Conservation (phyloP, 1,140 invertebrate species). For the Zaprionus tsacasi region DNA sequence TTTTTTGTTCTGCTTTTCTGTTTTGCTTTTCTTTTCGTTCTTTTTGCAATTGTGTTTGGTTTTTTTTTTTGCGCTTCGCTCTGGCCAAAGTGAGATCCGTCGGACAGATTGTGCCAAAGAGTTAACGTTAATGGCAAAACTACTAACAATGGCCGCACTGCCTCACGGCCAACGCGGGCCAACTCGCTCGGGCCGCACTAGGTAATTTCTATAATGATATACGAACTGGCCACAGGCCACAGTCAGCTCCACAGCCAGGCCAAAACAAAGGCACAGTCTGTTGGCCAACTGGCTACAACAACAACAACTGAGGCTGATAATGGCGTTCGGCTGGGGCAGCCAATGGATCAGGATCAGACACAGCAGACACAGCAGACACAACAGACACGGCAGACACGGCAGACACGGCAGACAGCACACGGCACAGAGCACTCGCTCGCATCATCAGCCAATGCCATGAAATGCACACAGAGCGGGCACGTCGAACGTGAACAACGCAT, state of each 20-base stretch:
- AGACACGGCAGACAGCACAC: slow-evolving; percentile 20
- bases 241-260: slow-evolving; percentile 31
- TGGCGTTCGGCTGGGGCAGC: slow-evolving; percentile 37
- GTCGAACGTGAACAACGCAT: slow-evolving; percentile 19
- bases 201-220: slow-evolving; percentile 83
- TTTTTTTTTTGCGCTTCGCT: slow-evolving; percentile 43
- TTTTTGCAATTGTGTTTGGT: slow-evolving; percentile 53
- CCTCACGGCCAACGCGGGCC: slow-evolving; percentile 39
- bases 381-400: slow-evolving; percentile 20
- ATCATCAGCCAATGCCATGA: slow-evolving; percentile 48
- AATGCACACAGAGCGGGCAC: slow-evolving; percentile 39
- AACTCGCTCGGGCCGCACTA: slow-evolving; percentile 54
- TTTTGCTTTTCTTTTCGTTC: slow-evolving; percentile 6
- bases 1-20: not conserved
- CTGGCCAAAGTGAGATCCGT: slow-evolving; percentile 50
- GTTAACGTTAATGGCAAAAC: slow-evolving; percentile 80
- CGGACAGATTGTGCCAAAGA: slow-evolving; percentile 73
- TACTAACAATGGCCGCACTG: slow-evolving; percentile 70
- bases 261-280: slow-evolving; percentile 13
- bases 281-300: slow-evolving; percentile 19
- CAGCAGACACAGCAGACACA: slow-evolving; percentile 14
- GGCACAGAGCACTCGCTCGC: too few species aligned
- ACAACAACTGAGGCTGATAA: slow-evolving; percentile 39
- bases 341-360: slow-evolving; percentile 42
- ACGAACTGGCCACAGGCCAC: slow-evolving; percentile 76